Evolutionary conservation across 2,888 invertebrate species (phyloP).

Genomic region (Liodrosophila aerea): DNA sequence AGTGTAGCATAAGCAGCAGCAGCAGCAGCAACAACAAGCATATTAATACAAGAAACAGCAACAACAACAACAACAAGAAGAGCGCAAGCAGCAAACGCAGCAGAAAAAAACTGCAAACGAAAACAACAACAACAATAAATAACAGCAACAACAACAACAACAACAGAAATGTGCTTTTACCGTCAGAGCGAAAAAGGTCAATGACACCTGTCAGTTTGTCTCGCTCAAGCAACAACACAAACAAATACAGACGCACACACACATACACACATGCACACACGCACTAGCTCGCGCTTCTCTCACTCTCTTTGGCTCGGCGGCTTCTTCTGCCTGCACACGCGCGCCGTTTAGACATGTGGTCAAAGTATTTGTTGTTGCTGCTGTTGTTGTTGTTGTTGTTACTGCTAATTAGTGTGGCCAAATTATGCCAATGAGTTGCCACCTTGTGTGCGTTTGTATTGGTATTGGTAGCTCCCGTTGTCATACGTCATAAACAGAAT

Average conservation of each 20-base stretch:
- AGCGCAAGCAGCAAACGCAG: constrained; percentile 55
- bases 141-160: constrained; percentile 30
- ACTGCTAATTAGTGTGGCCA: constrained; percentile 72
- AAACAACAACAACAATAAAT: constrained; percentile 38
- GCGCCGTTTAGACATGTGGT: constrained; percentile 66
- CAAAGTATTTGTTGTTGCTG: constrained; percentile 42
- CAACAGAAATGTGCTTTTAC: constrained; percentile 53
- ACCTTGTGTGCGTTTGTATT: constrained; percentile 25
- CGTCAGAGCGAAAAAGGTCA: constrained; percentile 71
- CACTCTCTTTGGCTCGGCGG: constrained; percentile 28
- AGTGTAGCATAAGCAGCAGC: constrained; percentile 45
- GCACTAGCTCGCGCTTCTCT: constrained; percentile 23
- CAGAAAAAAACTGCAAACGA: constrained; percentile 49
- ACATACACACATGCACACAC: constrained; percentile 10
- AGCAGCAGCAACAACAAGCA: constrained; percentile 15
- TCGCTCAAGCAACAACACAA: constrained; percentile 53
- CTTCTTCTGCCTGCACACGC: constrained; percentile 42
- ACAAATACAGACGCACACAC: constrained; percentile 15
- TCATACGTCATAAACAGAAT: constrained; percentile 70
- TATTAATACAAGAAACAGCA: constrained; percentile 26
- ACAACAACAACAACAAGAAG: constrained; percentile 40
- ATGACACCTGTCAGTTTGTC: constrained; percentile 75
- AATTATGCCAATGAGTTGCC: constrained; percentile 66
- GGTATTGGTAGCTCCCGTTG: constrained; percentile 12
- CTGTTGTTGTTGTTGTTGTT: constrained; percentile 25